Evolutionary conservation across 2,113 vertebrate genomes (phyloP), one percentile per base, ranked within the genome.

Genomic region (Poecilia latipinna): DNA sequence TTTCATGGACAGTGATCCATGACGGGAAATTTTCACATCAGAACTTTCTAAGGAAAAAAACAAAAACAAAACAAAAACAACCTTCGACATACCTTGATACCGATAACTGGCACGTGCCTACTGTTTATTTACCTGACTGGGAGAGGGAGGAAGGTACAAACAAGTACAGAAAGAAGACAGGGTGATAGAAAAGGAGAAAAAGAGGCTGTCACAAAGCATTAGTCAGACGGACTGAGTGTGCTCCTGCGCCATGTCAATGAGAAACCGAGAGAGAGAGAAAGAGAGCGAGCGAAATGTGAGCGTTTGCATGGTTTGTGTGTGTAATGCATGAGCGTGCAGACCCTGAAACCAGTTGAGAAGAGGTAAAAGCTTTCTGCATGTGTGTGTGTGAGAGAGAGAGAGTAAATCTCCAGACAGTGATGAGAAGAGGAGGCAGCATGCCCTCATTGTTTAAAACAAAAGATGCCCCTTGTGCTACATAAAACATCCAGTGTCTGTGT

Each of bases 201-300:
- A 79, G 80, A 85, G 62, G 80, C 91, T 94, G 94, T 94, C 94
- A 93, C 88, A 93, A 94, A 84, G 81, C 78, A 92, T 93, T 94
- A 94, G 90, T 85, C 83, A 80, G 90, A 93, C 79, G 77, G 87
- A 83, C 75, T 72, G 71, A 65, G 86, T 74, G 89, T 85, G 78
- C 88, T 88, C 74, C 35, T 82, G 80, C 77, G 85, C 88, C 85
- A 92, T 90, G 91, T 90, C 89, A 94, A 91, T 92, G 86, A 89
- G 89, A 79, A 19, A 37, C 29, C 0, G 35, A 12, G 7, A 8
- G 42, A 44, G 44, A 48, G 51, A 57, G 26, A 26, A 1, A 26
- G 81, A 82, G 79, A 83, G 68, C 64, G 24, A 32, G 75, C 68
- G 35, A 68, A 84, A 81, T 54, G 87, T 65, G 65, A 65, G 51